Percentiles rank a stretch among this genome's conserved stretches.
phyloP scores from a whole-genome alignment of 1,140 invertebrate genomes.

The Bombus superbus region DNA sequence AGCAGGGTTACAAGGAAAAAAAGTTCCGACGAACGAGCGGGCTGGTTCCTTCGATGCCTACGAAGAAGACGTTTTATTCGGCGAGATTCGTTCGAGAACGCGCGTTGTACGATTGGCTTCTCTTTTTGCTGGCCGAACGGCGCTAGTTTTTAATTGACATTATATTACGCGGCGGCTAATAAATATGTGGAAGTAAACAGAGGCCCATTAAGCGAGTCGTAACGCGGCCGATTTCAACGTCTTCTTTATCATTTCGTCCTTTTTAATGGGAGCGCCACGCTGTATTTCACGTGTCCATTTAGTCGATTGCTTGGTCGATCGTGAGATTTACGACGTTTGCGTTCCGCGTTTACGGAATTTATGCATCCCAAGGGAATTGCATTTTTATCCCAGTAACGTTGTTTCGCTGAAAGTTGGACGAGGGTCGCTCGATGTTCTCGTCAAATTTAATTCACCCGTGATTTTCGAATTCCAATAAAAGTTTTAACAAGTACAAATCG shows the following conservation, averaged over 20 bases:
- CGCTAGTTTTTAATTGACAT: slow-evolving; percentile 43
- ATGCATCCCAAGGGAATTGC: slow-evolving; percentile 22
- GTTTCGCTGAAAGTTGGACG: background rate
- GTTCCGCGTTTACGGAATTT: slow-evolving; percentile 37
- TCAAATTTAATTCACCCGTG: slow-evolving; percentile 4
- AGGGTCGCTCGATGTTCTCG: background rate
- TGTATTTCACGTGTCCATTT: slow-evolving; percentile 54
- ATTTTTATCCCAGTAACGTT: slow-evolving; percentile 24
- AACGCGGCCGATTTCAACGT: slow-evolving; percentile 24
- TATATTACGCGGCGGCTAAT: slow-evolving; percentile 40
- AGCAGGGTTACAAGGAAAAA: background rate
- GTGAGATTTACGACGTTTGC: slow-evolving; percentile 40
- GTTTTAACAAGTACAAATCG: background rate
- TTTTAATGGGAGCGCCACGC: slow-evolving; percentile 45
- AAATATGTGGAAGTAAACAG: slow-evolving; percentile 45
- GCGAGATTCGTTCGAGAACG: background rate
- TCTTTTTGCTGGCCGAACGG: background rate
- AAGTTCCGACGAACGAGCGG: background rate
- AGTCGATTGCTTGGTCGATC: slow-evolving; percentile 47
- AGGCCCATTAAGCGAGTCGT: slow-evolving; percentile 39
- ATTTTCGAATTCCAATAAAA: background rate
- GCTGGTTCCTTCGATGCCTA: too few relatives aligned
- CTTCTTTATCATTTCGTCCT: slow-evolving; percentile 51
- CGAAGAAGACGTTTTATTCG: background rate
- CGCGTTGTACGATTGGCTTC: background rate